A percentile compares a stretch with the other conserved stretches of the same genome.
These are phyloP conservation scores for Chloropsis cyanopogon DNA, from an alignment of 2,113 vertebrate genomes.

Conservation along the genomic window DNA sequence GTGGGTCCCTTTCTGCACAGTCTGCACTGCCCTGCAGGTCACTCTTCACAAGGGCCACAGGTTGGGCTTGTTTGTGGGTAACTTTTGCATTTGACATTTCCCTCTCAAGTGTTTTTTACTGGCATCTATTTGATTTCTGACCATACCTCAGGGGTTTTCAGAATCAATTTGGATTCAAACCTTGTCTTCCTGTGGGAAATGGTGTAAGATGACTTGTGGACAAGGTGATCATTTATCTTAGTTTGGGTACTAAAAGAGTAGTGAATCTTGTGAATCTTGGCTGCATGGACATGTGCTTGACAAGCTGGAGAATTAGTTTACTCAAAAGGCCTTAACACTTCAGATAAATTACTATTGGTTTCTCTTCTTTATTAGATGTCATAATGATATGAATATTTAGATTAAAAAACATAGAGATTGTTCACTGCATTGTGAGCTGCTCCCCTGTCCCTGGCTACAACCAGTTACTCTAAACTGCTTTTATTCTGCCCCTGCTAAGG, in stretches of 20 bases:
- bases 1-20: background rate
- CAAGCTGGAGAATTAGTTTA: background rate
- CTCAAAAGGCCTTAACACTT: background rate
- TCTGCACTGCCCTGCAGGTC: background rate
- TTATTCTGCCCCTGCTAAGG: background rate
- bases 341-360: background rate
- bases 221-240: background rate
- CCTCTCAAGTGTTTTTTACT: background rate
- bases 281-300: background rate
- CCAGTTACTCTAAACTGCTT: background rate
- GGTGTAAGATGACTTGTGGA: background rate
- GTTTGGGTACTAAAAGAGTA: background rate
- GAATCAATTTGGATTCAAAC: conserved; percentile 7
- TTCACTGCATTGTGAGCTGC: background rate
- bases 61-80: background rate
- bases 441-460: background rate
- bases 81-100: background rate
- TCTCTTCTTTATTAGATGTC: background rate
- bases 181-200: background rate
- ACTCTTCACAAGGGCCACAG: background rate
- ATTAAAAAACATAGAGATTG: background rate
- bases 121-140: background rate
- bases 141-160: background rate
- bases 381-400: background rate
- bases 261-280: background rate